Base-by-base conservation (phyloP, 2,797 vertebrate species). In the Mallotus villosus region DNA sequence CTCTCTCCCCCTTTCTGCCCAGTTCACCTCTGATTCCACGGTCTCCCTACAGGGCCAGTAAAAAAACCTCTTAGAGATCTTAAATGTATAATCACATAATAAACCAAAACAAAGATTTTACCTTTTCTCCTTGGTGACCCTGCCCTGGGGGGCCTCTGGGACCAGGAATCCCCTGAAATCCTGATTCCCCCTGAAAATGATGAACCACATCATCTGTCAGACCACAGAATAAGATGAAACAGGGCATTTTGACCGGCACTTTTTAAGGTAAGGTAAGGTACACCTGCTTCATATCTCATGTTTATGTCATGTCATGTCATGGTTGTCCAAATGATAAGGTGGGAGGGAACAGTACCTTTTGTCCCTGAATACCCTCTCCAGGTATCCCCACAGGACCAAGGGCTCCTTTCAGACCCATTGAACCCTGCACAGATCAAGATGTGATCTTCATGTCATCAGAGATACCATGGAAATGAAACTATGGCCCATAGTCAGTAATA, bases 41-140 rank as follows among this genome's bases (percentile, higher is more conserved):
- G 29, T 95, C 91, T 16, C 96, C 95, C 95, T 97, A 80, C 72
- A 76, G 76, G 41, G 68, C 25, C 11, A 64, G 11, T 25, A 68
- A 60, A 29, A 29, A 41, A 1, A 19, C 49, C 49, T 19, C 49
- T 16, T 16, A 12, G 49, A 51, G 16, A 14, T 51, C 5, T 16
- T 19, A 51, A 51, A 3, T 4, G 14, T 2, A 51, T 16, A 19
- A 19, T 51, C 49, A 51, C 14, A 51, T 51, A 1, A 16, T 19
- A 16, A 19, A 51, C 49, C 12, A 51, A 37, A 37, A 51, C 49
- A 3, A 51, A 19, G 14, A 19, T 51, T 16, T 0, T 86, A 96
- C 95, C 94, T 97, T 97, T 77, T 77, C 90, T 46, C 95, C 95
- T 32, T 90, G 93, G 57, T 94, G 81, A 58, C 95, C 94, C 46